Evolutionary conservation across 2,888 invertebrate species (phyloP).

Genomic region (Amiota minor): DNA sequence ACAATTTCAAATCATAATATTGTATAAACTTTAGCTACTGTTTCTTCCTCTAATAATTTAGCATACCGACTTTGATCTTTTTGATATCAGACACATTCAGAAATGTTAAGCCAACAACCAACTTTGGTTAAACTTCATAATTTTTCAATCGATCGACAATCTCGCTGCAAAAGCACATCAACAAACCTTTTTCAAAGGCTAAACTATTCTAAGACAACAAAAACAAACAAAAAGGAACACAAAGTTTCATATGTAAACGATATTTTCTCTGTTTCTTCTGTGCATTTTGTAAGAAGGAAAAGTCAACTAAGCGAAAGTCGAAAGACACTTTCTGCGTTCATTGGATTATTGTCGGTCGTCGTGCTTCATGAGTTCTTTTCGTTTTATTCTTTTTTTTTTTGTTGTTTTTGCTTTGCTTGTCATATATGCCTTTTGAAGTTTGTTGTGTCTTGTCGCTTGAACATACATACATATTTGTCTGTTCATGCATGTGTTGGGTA

Average conservation of each 20-base stretch:
- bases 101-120: background rate
- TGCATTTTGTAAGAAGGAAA: background rate
- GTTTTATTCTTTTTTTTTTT: constrained; percentile 7
- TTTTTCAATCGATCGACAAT: constrained; percentile 2
- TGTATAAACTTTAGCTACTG: too few species aligned
- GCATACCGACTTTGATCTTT: constrained; percentile 8
- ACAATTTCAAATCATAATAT: too few species aligned
- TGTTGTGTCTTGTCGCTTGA: constrained; percentile 20
- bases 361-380: background rate
- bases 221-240: background rate
- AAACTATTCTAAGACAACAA: background rate
- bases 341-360: background rate
- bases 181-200: background rate
- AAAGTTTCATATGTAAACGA: background rate
- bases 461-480: constrained; percentile 41
- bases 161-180: too few species aligned
- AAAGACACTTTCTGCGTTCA: constrained; percentile 56
- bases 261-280: constrained; percentile 1
- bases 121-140: constrained; percentile 17
- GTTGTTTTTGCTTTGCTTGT: background rate
- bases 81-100: background rate
- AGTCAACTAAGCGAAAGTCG: constrained; percentile 55
- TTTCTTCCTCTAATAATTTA: background rate
- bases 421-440: constrained; percentile 6
- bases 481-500: constrained; percentile 30